Percentiles rank a stretch among this genome's conserved stretches.
Conservation (phyloP, 2,888 invertebrate genomes). For the Cephus sareptanus region DNA sequence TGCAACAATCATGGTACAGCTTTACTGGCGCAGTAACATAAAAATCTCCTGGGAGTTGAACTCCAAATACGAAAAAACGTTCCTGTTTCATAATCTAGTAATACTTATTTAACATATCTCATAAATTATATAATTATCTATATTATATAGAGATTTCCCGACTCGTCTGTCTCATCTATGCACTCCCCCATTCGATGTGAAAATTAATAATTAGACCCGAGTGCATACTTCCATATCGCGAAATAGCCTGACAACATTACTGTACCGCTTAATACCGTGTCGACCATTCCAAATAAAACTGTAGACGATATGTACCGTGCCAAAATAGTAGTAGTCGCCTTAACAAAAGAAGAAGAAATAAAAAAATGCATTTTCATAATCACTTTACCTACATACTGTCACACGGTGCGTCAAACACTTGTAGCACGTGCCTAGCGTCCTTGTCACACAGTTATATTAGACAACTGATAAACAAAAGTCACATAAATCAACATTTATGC, state of each 20-base stretch:
- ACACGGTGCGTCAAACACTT: background rate
- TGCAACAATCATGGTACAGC: conserved; percentile 23
- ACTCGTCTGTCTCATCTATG: conserved; percentile 30
- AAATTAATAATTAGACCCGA: conserved; percentile 3
- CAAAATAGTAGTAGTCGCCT: background rate
- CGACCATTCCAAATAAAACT: background rate
- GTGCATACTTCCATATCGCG: background rate
- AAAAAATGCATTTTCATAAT: background rate
- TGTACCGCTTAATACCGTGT: background rate
- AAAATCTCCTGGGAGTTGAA: conserved; percentile 32
- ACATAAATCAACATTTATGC: background rate
- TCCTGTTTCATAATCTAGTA: conserved; percentile 28
- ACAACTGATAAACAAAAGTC: background rate
- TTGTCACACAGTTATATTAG: background rate
- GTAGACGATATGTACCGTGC: background rate
- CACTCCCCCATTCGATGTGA: conserved; percentile 15
- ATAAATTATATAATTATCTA: conserved; percentile 35
- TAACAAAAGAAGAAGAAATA: background rate
- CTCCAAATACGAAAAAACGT: conserved; percentile 23
- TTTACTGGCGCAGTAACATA: conserved; percentile 38
- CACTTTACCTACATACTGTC: background rate
- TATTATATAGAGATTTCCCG: conserved; percentile 13
- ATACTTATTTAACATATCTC: conserved; percentile 38
- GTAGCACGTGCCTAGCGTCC: background rate
- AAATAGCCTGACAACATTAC: background rate